Evolutionary conservation across 2,888 invertebrate species (phyloP).

Genomic region (Sminthurinus aureus): DNA sequence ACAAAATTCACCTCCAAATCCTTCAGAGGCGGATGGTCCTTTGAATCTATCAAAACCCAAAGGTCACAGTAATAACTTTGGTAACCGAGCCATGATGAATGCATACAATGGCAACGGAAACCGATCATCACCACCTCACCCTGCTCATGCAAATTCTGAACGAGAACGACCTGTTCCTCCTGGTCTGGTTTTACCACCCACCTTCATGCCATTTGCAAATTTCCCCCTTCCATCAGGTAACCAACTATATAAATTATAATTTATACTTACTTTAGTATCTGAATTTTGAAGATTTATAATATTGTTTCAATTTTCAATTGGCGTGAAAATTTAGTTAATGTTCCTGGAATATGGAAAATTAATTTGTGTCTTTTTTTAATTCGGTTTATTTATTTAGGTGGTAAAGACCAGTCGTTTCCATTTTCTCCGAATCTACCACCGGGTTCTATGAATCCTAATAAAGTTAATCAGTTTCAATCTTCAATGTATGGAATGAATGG

Average conservation of each 20-base stretch:
- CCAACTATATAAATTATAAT: not conserved
- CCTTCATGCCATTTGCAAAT: slow-evolving; percentile 71
- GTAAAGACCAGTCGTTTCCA: slow-evolving; percentile 57
- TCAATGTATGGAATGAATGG: slow-evolving; percentile 56
- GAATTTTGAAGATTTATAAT: too few species aligned
- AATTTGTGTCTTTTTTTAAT: too few species aligned
- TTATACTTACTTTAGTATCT: too few species aligned
- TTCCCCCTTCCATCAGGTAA: slow-evolving; percentile 66
- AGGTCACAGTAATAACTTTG: slow-evolving; percentile 57
- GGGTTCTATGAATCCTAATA: slow-evolving; percentile 61
- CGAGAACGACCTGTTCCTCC: slow-evolving; percentile 63
- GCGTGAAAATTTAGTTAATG: too few species aligned
- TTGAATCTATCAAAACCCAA: slow-evolving; percentile 90
- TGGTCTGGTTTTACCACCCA: slow-evolving; percentile 69
- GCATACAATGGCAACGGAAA: slow-evolving; percentile 60
- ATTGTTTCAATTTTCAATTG: too few species aligned
- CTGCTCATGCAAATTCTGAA: slow-evolving; percentile 47
- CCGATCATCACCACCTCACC: slow-evolving; percentile 60
- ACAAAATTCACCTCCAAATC: slow-evolving; percentile 53
- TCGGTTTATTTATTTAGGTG: slow-evolving; percentile 39
- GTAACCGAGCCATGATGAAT: slow-evolving; percentile 49
- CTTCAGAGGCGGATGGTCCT: slow-evolving; percentile 79
- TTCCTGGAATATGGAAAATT: too few species aligned
- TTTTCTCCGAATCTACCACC: slow-evolving; percentile 63
- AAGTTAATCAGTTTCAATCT: slow-evolving; percentile 50